phyloP scores from a whole-genome alignment of 2,113 vertebrate species.

The Taurulus bubalis region DNA sequence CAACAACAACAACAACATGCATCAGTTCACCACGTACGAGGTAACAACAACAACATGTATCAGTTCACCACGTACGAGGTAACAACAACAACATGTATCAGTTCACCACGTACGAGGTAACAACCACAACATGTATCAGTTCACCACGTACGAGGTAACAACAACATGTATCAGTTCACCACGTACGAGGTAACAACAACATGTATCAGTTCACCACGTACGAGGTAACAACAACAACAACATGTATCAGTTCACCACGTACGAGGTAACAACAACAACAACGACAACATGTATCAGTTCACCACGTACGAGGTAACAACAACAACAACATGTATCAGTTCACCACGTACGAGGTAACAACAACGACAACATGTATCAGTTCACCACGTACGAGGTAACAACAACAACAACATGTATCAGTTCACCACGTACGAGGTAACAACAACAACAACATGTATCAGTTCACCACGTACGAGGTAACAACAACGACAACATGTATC shows the following conservation, averaged over 20 bases:
- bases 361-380: too few relatives aligned
- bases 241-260: constrained; percentile 90
- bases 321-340: too few relatives aligned
- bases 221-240: constrained; percentile 85
- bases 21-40: constrained; percentile 92
- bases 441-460: too few relatives aligned
- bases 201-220: constrained; percentile 92
- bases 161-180: constrained; percentile 86
- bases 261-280: constrained; percentile 87
- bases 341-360: constrained; percentile 88
- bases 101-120: constrained; percentile 91
- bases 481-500: too few relatives aligned
- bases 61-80: constrained; percentile 94
- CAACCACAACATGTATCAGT: constrained; percentile 84
- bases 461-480: constrained; percentile 91
- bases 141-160: constrained; percentile 89
- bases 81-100: constrained; percentile 78
- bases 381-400: constrained; percentile 89
- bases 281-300: too few relatives aligned
- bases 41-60: constrained; percentile 79
- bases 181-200: constrained; percentile 88
- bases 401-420: too few relatives aligned
- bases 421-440: constrained; percentile 90
- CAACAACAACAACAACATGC: too few relatives aligned
- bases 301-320: constrained; percentile 88